A percentile compares a stretch with the other conserved stretches of the same genome.
phyloP scores from a whole-genome alignment of 2,113 vertebrate species.

The Vimba vimba region DNA sequence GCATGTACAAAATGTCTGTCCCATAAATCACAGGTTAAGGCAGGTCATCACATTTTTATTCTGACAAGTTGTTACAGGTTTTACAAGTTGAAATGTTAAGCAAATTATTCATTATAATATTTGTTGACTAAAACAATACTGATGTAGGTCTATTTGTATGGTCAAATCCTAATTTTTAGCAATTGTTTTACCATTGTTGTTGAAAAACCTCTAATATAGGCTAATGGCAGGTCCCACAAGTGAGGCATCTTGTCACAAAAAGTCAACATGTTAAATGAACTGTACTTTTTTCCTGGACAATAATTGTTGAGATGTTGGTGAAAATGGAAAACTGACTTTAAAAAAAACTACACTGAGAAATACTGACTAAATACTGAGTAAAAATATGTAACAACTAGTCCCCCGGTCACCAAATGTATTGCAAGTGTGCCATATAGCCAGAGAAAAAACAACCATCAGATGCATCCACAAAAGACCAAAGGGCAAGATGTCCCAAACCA shows the following conservation, averaged over 20 bases:
- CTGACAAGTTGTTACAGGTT: not conserved
- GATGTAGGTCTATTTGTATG: not conserved
- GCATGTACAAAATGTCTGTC: not conserved
- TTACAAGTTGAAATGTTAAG: not conserved
- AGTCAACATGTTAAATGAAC: not conserved
- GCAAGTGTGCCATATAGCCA: not conserved
- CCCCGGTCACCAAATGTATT: not conserved
- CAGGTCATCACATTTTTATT: not conserved
- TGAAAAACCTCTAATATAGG: not conserved
- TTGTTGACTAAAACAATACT: not conserved
- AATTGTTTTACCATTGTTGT: not conserved
- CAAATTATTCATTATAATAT: not conserved
- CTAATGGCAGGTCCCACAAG: not conserved
- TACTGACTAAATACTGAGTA: not conserved
- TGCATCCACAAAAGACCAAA: conserved; percentile 12
- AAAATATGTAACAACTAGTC: not conserved
- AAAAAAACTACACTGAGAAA: not conserved
- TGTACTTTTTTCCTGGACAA: not conserved
- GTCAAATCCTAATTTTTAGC: not conserved
- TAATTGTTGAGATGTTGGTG: not conserved
- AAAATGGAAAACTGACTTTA: too few species aligned
- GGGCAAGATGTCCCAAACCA: conserved; percentile 2
- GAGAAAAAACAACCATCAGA: not conserved
- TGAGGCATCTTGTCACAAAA: conserved; percentile 8
- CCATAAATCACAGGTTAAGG: conserved; percentile 8